These are phyloP conservation scores for Cotesia chilonis DNA, from an alignment of 1,140 invertebrate species.

Conservation along the genomic window DNA sequence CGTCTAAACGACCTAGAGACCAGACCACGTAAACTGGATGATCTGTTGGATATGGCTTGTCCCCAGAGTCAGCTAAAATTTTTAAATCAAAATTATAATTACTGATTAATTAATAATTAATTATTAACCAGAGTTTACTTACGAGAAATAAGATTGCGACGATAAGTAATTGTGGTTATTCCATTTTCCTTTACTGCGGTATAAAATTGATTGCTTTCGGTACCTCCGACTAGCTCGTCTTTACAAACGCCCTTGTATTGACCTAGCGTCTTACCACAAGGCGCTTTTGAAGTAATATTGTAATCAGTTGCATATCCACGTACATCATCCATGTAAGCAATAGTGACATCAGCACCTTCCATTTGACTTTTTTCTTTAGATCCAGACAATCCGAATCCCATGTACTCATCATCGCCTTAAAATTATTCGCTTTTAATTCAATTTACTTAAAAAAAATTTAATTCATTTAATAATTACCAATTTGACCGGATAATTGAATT, in stretches of 20 bases:
- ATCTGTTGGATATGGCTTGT: constrained; percentile 78
- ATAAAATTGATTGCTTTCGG: constrained; percentile 81
- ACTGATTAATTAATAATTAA: constrained; percentile 17
- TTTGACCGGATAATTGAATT: constrained; percentile 84
- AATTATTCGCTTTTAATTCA: constrained; percentile 38
- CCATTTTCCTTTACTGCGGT: constrained; percentile 76
- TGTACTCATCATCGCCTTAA: constrained; percentile 79
- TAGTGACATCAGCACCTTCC: constrained; percentile 85
- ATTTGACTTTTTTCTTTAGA: constrained; percentile 76
- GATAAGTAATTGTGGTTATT: constrained; percentile 81
- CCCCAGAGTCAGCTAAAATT: constrained; percentile 76
- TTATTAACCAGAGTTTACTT: constrained; percentile 53
- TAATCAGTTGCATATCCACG: constrained; percentile 82
- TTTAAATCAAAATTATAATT: constrained; percentile 28
- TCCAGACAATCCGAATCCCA: constrained; percentile 88
- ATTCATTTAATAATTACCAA: constrained; percentile 61
- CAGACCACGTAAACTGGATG: constrained; percentile 78
- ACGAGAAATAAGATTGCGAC: constrained; percentile 78
- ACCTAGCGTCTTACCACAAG: constrained; percentile 86
- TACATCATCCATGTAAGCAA: constrained; percentile 78
- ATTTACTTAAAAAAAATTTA: not conserved
- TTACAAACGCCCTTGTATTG: constrained; percentile 86
- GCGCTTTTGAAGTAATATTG: constrained; percentile 84
- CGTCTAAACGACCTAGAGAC: constrained; percentile 84
- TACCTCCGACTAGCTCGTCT: constrained; percentile 79